Percentiles rank a stretch among this genome's conserved stretches.
Conservation (phyloP, 2,113 vertebrate genomes). For the Catagonus wagneri region DNA sequence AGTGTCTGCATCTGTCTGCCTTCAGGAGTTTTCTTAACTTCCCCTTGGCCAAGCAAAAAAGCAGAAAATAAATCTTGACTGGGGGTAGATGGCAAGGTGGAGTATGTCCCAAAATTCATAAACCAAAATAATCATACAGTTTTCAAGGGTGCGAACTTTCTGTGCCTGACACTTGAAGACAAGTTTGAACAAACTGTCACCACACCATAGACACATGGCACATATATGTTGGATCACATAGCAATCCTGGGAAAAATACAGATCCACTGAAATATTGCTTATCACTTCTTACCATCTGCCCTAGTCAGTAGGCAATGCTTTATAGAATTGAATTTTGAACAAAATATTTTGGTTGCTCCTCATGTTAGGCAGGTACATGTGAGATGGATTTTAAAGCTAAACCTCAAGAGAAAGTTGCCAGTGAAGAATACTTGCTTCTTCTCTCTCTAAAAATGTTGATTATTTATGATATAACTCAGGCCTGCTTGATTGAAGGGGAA, state of each 20-base stretch:
- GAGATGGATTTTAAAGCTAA: not conserved
- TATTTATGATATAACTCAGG: not conserved
- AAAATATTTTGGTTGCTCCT: not conserved
- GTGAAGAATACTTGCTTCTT: not conserved
- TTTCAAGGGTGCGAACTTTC: not conserved
- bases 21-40: not conserved
- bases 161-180: not conserved
- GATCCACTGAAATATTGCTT: not conserved
- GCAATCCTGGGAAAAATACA: not conserved
- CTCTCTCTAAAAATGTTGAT: not conserved
- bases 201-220: not conserved
- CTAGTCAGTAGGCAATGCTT: not conserved
- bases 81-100: not conserved
- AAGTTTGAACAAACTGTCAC: not conserved
- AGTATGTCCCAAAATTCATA: not conserved
- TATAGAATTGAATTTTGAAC: not conserved
- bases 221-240: not conserved
- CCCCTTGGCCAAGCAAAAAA: not conserved
- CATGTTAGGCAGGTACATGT: too few relatives aligned
- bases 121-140: not conserved
- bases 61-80: not conserved
- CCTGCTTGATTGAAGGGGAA: not conserved
- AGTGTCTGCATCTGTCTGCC: not conserved
- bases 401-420: not conserved
- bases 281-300: not conserved